Base-by-base conservation (phyloP, 2,888 invertebrate species). In the Drosophila basisetae region DNA sequence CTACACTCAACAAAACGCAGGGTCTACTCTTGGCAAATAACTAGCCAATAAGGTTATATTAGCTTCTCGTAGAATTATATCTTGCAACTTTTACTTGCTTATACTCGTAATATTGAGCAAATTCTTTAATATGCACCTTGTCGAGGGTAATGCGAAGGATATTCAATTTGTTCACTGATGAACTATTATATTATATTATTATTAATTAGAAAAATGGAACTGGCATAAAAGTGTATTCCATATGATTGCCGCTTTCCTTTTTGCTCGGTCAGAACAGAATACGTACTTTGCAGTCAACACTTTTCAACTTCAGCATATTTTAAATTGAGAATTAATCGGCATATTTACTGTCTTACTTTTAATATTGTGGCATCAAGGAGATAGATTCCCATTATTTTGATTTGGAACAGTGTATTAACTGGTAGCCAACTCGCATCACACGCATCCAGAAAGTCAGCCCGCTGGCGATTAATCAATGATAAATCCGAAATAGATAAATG, bases 401-500 rank as follows among this genome's bases (percentile, higher is more conserved):
- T 41, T 58, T 41, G 16, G n/a, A 1, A 41, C 62, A 76, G 80
- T 79, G 78, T 53, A 73, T 37, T 22, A 10, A 59, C 69, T 62
- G 49, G 76, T 62, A 64, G 63, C 65, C 68, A 50, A 76, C 70
- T 76, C 82, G 81, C 81, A 79, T 81, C 81, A 74, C 56, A 81
- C 82, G 73, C 82, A 79, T 82, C 67, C 68, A 67, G 52, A 31
- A 58, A 69, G 49, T 47, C 80, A 61, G 58, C 74, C 81, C 77
- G 79, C 72, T 80, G 78, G 84, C 91, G 91, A 89, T 89, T 89
- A 89, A 89, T 89, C 89, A 89, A 91, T 91, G 89, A 89, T 89
- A 89, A 89, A 89, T 89, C 89, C 89, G 89, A 89, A 91, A 90
- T 88, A 89, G 89, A 89, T 91, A 89, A 89, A 89, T 88, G 87